Base-by-base conservation (phyloP, 2,797 vertebrate genomes). In the Eulemur coronatus region DNA sequence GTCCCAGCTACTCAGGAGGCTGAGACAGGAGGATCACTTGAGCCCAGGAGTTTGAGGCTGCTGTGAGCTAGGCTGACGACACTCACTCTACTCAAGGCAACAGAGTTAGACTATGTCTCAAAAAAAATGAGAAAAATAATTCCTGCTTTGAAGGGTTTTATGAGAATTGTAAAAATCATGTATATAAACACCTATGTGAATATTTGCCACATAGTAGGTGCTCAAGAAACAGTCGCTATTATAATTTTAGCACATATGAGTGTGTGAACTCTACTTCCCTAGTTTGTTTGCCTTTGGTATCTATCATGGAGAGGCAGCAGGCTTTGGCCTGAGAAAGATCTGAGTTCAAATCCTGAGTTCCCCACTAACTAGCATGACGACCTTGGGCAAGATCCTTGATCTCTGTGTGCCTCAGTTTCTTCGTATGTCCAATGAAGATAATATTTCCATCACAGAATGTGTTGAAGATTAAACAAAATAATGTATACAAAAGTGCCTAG, bases 201-300 rank as follows among this genome's bases (percentile, higher is more conserved):
- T 73, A 75, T n/a, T 84, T 89, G 30, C 41, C 43, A 80, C 63
- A 18, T 48, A 90, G 35, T 63, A 78, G 70, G 28, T 78, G 26
- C 46, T 86, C 75, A 73, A 87, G 69, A 96, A 94, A 86, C 18
- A 92, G 59, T 78, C 87, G 69, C 48, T 48, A 52, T 89, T 79
- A 79, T 22, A 61, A 82, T 90, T 92, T 61, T 46, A 86, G 52
- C 22, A 30, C 52, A 14, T 82, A 41, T 61, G 26, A 78, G 52
- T 72, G n/a, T 86, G 41, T 86, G 61, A 78, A 67, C 14, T 78
- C 67, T 26, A 84, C 41, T 78, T 82, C 20, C 38, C 33, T 26
- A 95, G 41, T 73, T 72, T 80, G 8, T 84, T 65, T 57, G 22
- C 41, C 48, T 79, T 50, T 26, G 28, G 38, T 67, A 9, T 72